Evolutionary conservation across 2,888 invertebrate species (phyloP).

Genomic region (Conomelus anceps): DNA sequence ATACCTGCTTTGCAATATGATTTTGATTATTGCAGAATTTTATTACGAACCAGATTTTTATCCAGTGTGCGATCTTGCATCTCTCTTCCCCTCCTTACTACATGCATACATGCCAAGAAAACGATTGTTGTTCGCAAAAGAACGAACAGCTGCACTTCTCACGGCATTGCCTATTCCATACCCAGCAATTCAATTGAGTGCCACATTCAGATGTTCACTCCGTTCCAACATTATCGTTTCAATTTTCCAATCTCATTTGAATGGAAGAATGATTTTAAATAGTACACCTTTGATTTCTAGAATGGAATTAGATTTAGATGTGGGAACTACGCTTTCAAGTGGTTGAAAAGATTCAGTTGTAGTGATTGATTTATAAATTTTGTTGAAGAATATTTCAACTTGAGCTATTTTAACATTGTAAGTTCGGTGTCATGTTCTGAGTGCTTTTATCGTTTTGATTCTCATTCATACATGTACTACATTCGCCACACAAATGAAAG

Average conservation of each 20-base stretch:
- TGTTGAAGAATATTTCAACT: too few species aligned
- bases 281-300: not conserved
- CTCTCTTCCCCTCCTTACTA: not conserved
- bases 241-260: not conserved
- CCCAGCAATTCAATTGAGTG: not conserved
- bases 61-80: not conserved
- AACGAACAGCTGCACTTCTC: not conserved
- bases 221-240: not conserved
- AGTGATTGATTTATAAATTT: too few species aligned
- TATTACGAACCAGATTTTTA: not conserved
- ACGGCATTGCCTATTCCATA: not conserved
- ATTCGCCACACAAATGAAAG: too few species aligned
- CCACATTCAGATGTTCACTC: not conserved
- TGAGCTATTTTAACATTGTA: too few species aligned
- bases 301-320: not conserved
- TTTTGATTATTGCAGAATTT: not conserved
- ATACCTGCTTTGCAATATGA: not conserved
- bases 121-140: not conserved
- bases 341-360: too few species aligned
- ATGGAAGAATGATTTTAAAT: not conserved
- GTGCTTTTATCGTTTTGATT: too few species aligned
- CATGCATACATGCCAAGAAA: not conserved
- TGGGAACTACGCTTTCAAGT: too few species aligned
- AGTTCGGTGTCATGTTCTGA: too few species aligned
- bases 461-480: too few species aligned